Base-by-base conservation (phyloP, 2,797 vertebrate species). In the Coluber constrictor region DNA sequence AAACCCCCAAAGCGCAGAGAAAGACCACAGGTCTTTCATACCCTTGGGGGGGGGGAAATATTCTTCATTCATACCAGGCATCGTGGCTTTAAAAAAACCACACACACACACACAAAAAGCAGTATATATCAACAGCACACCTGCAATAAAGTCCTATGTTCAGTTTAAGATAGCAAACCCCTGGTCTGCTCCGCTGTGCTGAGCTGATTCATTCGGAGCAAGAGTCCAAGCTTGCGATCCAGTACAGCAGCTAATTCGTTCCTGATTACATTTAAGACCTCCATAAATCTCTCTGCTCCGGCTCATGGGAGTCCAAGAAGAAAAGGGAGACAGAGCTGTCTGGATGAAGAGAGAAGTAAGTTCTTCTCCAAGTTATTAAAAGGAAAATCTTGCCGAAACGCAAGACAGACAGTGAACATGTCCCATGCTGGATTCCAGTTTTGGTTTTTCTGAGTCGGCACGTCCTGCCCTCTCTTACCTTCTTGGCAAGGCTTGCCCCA, bases 221-320 rank as follows among this genome's bases (percentile, higher is more conserved):
- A 94, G 59, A 93, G 91, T 94, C 94, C 94, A 95, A 79, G 92
- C 70, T 93, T 92, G 95, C 92, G 95, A 96, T 96, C 60, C 90
- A 3, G 93, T 93, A 95, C 88, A 93, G 96, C 97, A 94, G 95
- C 92, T 97, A 96, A 97, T 97, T 97, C 97, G 96, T 97, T 96
- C 94, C 96, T 96, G 96, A 97, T 97, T 97, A 95, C 94, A 93
- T 93, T 95, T 94, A 96, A 96, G 95, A 96, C 94, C 92, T 95
- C 94, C 95, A 95, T 96, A 97, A 97, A 97, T 96, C 95, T 96
- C 94, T 95, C 95, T 97, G 93, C 94, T 96, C 51, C 1, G 90
- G 93, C 94, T 95, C 51, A 89, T 94, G 95, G 94, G 96, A 96
- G 94, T 96, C 29, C 2, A 9, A 94, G 90, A 91, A 47, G 13